Percentiles rank a stretch among this genome's conserved stretches.
phyloP scores from a whole-genome alignment of 2,113 vertebrate species.

The Pelusios castaneus region DNA sequence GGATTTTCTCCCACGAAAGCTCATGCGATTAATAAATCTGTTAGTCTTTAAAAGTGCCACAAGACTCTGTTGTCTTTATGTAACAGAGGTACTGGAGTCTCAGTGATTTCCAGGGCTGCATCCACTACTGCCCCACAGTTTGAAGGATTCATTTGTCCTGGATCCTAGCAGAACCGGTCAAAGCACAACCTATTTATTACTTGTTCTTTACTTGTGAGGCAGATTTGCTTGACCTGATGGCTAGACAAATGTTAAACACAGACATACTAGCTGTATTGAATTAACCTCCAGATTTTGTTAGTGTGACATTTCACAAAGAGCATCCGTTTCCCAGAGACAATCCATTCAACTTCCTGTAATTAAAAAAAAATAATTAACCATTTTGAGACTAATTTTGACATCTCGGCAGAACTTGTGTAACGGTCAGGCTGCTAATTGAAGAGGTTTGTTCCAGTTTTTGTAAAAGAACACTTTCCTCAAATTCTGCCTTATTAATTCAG shows the following conservation, averaged over 20 bases:
- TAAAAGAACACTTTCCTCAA: not conserved
- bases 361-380: not conserved
- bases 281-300: not conserved
- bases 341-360: not conserved
- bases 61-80: too few species aligned
- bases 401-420: not conserved
- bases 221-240: not conserved
- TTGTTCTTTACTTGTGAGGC: fast-evolving
- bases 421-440: conserved; percentile 20
- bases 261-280: not conserved
- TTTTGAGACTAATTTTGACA: not conserved
- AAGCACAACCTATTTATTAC: fast-evolving
- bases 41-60: too few species aligned
- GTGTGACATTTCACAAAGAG: not conserved
- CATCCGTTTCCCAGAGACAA: not conserved
- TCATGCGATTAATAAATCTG: too few species aligned
- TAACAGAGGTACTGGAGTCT: too few species aligned
- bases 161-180: fast-evolving
- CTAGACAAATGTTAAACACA: not conserved
- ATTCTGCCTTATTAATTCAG: not conserved
- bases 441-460: conserved; percentile 5
- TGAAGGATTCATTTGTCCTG: not conserved
- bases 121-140: not conserved
- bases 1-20: too few species aligned
- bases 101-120: not conserved